A percentile compares a stretch with the other conserved stretches of the same genome.
Conservation (phyloP, 1,140 invertebrate genomes). For the Dreissena rostriformis region DNA sequence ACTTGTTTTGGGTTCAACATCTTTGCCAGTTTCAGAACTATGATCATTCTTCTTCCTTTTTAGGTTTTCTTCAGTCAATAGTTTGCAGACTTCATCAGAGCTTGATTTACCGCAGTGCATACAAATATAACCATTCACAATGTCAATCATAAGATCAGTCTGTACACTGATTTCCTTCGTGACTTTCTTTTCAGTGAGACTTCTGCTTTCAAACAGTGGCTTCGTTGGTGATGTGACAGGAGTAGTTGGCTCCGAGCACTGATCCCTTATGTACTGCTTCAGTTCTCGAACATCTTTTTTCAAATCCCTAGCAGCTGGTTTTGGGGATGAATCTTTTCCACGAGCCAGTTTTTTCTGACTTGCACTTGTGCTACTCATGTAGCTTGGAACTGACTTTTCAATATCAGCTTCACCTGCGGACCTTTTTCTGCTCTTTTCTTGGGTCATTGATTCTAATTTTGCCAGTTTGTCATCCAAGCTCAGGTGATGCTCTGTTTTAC, state of each 20-base stretch:
- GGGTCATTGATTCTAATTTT: slow-evolving; percentile 49
- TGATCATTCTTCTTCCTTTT: background rate
- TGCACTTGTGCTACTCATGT: slow-evolving; percentile 48
- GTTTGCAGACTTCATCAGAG: slow-evolving; percentile 21
- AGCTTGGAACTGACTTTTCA: slow-evolving; percentile 42
- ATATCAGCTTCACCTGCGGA: slow-evolving; percentile 37
- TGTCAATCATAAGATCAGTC: slow-evolving; percentile 40
- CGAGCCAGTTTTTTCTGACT: slow-evolving; percentile 40
- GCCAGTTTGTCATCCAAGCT: slow-evolving; percentile 46
- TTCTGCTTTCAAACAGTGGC: background rate
- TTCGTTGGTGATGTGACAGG: slow-evolving; percentile 36
- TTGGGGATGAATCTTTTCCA: slow-evolving; percentile 23
- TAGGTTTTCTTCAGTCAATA: slow-evolving; percentile 41
- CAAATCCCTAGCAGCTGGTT: slow-evolving; percentile 18
- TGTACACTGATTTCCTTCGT: slow-evolving; percentile 49
- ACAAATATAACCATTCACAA: slow-evolving; percentile 37
- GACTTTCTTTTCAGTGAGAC: slow-evolving; percentile 8
- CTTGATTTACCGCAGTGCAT: slow-evolving; percentile 54
- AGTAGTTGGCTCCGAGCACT: slow-evolving; percentile 35
- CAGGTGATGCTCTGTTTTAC: slow-evolving; percentile 22
- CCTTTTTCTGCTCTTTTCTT: slow-evolving; percentile 50
- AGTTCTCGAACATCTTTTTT: slow-evolving; percentile 51
- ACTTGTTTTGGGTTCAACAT: slow-evolving; percentile 8
- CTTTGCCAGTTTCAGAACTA: slow-evolving; percentile 26
- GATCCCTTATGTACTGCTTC: slow-evolving; percentile 41